Evolutionary conservation across 1,140 invertebrate genomes (phyloP), one percentile per base, ranked within the genome.

Genomic region (Oncopeltus fasciatus): DNA sequence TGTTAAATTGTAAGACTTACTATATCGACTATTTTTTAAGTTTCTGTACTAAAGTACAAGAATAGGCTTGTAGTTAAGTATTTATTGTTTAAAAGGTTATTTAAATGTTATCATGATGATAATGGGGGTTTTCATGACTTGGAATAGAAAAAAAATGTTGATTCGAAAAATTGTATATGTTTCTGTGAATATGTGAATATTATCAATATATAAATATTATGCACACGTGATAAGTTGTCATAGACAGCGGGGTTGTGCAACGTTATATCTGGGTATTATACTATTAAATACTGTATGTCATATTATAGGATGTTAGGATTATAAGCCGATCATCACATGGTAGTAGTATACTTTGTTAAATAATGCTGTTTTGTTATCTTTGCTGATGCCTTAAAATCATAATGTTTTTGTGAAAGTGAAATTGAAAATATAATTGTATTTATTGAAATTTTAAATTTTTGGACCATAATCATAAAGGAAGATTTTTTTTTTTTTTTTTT

Each of bases 41-140:
- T 62, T 62, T 57, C 33, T 57, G 62, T 63, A 63, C 62, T 59
- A 62, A 63, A 63, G 62, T 63, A 63, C 62, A 31, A 60, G 18
- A 18, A 43, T 43, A 43, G 57, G 38, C 18, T 43, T 21, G 57
- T 59, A 59, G 31, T 59, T 38, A 24, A 53, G 49, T 53, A 53
- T 53, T 53, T 53, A 53, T 53, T 53, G 49, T 53, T 53, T 53
- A 53, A 53, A 53, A 53, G 24, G 49, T 53, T 53, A 53, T 53
- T 53, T 53, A 53, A 53, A 53, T 53, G 49, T 53, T 53, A 53
- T 53, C 49, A 53, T 53, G 49, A 53, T 53, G 49, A 53, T 53
- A 53, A 53, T 53, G 49, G 49, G 49, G 49, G 49, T 53, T 53
- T 53, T 53, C 49, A 53, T 53, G 49, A 53, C 24, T 53, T 53